Percentiles rank a stretch among this genome's conserved stretches.
These are phyloP conservation scores for Subacronicta megacephala DNA, from an alignment of 2,888 invertebrate genomes.

Conservation along the genomic window DNA sequence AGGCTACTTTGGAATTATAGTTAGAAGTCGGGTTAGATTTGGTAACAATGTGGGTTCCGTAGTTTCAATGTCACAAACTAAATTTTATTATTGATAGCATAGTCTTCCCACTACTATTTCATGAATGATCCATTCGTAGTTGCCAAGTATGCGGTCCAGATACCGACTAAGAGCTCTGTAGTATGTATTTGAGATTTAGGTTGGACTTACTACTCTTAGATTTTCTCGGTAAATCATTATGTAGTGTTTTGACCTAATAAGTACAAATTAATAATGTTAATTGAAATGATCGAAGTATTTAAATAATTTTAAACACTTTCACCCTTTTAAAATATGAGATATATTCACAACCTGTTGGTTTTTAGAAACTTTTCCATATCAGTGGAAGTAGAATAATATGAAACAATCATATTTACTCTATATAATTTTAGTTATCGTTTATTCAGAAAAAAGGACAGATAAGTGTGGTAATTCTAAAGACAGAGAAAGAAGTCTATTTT, in stretches of 20 bases:
- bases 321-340: too few species aligned
- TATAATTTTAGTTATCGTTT: not conserved
- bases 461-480: not conserved
- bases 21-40: not conserved
- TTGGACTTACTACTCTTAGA: slow-evolving; percentile 43
- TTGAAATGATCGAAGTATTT: not conserved
- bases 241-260: slow-evolving; percentile 45
- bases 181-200: slow-evolving; percentile 25
- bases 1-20: slow-evolving; percentile 4
- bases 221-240: slow-evolving; percentile 49
- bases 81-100: slow-evolving; percentile 5
- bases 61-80: slow-evolving; percentile 16
- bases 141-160: slow-evolving; percentile 1
- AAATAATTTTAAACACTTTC: too few species aligned
- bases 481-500: not conserved
- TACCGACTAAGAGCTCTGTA: slow-evolving; percentile 7
- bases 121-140: slow-evolving; percentile 2
- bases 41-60: not conserved
- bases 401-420: not conserved
- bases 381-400: not conserved
- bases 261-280: slow-evolving; percentile 46
- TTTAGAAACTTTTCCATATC: not conserved
- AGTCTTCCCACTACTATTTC: slow-evolving; percentile 6
- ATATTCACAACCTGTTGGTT: too few species aligned
- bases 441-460: not conserved